Evolutionary conservation across 1,140 invertebrate species (phyloP).

Genomic region (Papilio glaucus): DNA sequence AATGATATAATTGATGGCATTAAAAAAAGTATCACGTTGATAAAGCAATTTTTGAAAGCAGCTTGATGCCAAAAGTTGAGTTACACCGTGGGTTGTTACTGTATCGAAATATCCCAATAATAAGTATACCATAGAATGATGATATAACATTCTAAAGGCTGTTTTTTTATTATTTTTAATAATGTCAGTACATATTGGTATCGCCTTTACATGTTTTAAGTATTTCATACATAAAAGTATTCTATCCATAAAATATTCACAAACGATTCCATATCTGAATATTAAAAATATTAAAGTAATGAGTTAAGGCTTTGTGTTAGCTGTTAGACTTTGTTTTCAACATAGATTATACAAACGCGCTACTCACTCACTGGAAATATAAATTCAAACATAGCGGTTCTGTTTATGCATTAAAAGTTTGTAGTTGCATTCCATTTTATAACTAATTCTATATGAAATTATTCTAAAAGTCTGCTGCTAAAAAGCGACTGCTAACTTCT

Average conservation of each 20-base stretch:
- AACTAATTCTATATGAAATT: conserved; percentile 7
- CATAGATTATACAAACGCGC: neutral
- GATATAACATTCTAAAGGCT: too few species aligned
- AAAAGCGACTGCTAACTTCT: too few species aligned
- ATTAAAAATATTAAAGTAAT: conserved; percentile 13
- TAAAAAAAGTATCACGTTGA: too few species aligned
- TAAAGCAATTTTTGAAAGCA: too few species aligned
- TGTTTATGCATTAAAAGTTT: conserved; percentile 14
- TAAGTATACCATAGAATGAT: too few species aligned
- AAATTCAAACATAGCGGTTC: conserved; percentile 10
- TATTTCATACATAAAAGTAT: neutral
- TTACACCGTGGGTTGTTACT: too few species aligned
- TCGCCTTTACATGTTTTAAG: neutral
- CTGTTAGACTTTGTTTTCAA: conserved; percentile 14
- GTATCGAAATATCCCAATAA: too few species aligned
- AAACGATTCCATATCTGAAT: neutral
- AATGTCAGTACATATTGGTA: too few species aligned
- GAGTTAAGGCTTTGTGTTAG: conserved; percentile 5
- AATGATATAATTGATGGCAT: too few species aligned
- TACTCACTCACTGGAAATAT: conserved; percentile 15
- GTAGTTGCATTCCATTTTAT: neutral
- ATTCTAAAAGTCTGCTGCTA: neutral
- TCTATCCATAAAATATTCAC: too few species aligned
- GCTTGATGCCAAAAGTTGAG: too few species aligned
- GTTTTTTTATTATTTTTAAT: too few species aligned